Evolutionary conservation across 1,140 invertebrate species (phyloP), one percentile per base, ranked within the genome.

Genomic region (Drosophila kepulauana): DNA sequence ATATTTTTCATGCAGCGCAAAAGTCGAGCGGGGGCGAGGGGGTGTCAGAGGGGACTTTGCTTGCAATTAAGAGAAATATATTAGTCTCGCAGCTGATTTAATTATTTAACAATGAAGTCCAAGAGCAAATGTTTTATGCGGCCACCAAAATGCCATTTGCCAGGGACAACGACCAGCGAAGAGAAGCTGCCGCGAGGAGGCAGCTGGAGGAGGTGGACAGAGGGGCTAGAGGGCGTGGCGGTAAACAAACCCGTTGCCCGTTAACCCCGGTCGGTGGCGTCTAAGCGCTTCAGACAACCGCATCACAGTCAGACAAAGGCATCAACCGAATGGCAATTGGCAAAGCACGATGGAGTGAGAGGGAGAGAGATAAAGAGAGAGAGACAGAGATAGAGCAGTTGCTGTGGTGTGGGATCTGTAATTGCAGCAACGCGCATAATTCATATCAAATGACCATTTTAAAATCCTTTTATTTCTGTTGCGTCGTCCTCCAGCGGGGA

Each of bases 361-460:
- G 11, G 16, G 8, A 46, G 16, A 20, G 28, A 38, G 11, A 41
- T 51, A 59, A 2, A 30, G 16, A 5, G 59, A 20, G 13, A 43
- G 13, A 64, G 20, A 11, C 4, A 1, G 46, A 25, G 62, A 25
- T 65, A 25, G 62, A 8, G 35, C 8, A 38, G 11, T 52, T 6
- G 49, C 33, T 2, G 8, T n/a, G 56, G 33, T 35, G 54, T 62
- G 67, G 72, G 49, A 71, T 72, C 74, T 89, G 85, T 92, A 92
- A 92, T 92, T 92, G 91, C 91, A 91, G 69, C 78, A 91, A 65
- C 84, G 84, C 87, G 91, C 91, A 92, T 92, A 92, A 92, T 92
- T 92, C 91, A 92, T 92, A 91, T 91, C 86, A 92, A 92, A 92
- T 92, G 91, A 91, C 91, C 91, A 91, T 92, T 92, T 91, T 92